phyloP scores from a whole-genome alignment of 1,140 invertebrate species.

The Triops cancriformis region DNA sequence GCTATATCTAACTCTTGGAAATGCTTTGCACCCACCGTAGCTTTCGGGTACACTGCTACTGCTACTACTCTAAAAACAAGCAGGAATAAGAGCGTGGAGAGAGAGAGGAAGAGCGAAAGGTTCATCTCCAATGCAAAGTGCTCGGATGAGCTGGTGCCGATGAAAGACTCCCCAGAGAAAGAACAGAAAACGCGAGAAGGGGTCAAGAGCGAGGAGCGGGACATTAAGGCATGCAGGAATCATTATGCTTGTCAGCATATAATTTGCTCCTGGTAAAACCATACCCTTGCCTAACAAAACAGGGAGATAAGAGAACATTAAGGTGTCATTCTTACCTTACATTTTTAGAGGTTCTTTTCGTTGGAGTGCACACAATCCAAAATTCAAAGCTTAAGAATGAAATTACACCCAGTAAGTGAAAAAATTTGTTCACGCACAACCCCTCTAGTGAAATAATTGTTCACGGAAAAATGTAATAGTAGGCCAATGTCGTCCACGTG shows the following conservation, averaged over 20 bases:
- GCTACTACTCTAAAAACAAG: background rate
- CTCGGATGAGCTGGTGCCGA: background rate
- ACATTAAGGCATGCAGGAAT: background rate
- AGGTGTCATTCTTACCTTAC: too few species aligned
- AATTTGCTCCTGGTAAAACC: background rate
- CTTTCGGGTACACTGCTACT: background rate
- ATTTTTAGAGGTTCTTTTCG: too few species aligned
- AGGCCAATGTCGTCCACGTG: too few species aligned
- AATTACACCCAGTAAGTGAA: too few species aligned
- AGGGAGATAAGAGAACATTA: background rate
- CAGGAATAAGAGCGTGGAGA: too few species aligned
- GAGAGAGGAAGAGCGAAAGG: background rate
- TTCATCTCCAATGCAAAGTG: constrained; percentile 9
- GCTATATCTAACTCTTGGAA: background rate
- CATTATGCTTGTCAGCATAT: constrained; percentile 9
- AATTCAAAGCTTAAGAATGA: too few species aligned
- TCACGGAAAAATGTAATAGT: too few species aligned
- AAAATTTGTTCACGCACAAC: too few species aligned
- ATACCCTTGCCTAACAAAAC: background rate
- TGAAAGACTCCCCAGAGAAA: background rate
- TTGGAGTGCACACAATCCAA: too few species aligned
- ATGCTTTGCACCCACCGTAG: background rate
- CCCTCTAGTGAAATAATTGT: too few species aligned
- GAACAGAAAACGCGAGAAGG: background rate
- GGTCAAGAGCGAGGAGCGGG: background rate